These are phyloP conservation scores for Xanthia togata DNA, from an alignment of 2,888 invertebrate species.

Conservation along the genomic window DNA sequence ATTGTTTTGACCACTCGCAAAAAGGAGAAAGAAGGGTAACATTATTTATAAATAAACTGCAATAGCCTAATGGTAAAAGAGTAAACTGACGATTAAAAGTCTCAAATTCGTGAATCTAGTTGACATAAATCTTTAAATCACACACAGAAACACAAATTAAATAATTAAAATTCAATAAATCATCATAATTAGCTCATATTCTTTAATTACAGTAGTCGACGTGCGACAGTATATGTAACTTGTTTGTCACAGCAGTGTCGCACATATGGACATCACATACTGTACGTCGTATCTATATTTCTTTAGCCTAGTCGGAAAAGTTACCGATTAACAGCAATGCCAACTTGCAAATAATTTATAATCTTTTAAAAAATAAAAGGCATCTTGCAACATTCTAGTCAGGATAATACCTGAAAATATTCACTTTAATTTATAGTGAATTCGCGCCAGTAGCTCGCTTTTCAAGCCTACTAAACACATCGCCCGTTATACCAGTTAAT, in stretches of 20 bases:
- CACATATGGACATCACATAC: too few relatives aligned
- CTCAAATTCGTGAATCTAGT: background rate
- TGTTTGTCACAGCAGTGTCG: too few relatives aligned
- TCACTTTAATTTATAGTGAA: background rate
- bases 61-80: background rate
- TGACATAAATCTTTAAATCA: too few relatives aligned
- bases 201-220: too few relatives aligned
- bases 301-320: background rate
- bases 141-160: too few relatives aligned
- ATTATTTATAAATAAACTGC: background rate
- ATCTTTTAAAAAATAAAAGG: too few relatives aligned
- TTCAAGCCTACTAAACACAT: background rate
- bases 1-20: background rate
- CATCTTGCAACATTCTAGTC: background rate
- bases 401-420: background rate
- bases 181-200: too few relatives aligned
- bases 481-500: conserved; percentile 7
- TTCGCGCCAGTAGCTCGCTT: background rate
- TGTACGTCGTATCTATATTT: too few relatives aligned
- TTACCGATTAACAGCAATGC: background rate
- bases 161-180: too few relatives aligned
- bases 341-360: too few relatives aligned
- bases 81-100: background rate
- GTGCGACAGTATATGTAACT: too few relatives aligned
- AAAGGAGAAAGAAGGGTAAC: background rate